Evolutionary conservation across 2,113 vertebrate genomes (phyloP), one percentile per base, ranked within the genome.

Genomic region (Donacobius atricapilla): DNA sequence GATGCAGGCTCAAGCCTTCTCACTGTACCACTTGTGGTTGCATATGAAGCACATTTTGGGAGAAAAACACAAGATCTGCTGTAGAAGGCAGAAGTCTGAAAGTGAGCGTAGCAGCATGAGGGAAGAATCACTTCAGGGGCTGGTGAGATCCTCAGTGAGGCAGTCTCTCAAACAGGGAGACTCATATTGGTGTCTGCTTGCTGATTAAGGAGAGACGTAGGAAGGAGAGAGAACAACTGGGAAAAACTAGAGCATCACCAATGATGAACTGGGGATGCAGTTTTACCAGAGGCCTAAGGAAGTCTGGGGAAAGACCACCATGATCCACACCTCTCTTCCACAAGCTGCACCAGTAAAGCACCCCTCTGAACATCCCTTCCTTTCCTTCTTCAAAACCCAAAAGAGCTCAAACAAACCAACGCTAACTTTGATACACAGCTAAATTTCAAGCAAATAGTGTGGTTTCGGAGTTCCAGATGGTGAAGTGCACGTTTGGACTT

Each of bases 251-350:
- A 47, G 19, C 20, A 61, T 16, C 18, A 33, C 15, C n/a, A 73
- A 0, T 18, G 45, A 70, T 8, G 7, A 57, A 66, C 0, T 24
- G 3, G 9, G 27, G 56, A 58, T 60, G 19, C 30, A 71, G 51
- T 30, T 76, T 64, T 30, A 35, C 35, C 35, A 2, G 10, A 90
- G 68, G 27, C 22, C 15, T 23, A 18, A 8, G 11, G 50, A 69
- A 65, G 20, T 30, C 3, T 44, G 44, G 39, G 30, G 37, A 72
- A 56, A 35, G n/a, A 27, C 21, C 33, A 40, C 13, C 0, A 1
- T 1, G 8, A 75, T 15, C 47, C 37, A 31, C 3, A 25, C 0
- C 13, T 47, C 23, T 21, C 4, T 68, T 42, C n/a, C 48, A 68
- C 12, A 21, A 18, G 17, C 37, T 30, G 40, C 37, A 48, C 16